These are phyloP conservation scores for Pseudolycoriella hygida DNA, from an alignment of 2,888 invertebrate genomes.

Conservation along the genomic window DNA sequence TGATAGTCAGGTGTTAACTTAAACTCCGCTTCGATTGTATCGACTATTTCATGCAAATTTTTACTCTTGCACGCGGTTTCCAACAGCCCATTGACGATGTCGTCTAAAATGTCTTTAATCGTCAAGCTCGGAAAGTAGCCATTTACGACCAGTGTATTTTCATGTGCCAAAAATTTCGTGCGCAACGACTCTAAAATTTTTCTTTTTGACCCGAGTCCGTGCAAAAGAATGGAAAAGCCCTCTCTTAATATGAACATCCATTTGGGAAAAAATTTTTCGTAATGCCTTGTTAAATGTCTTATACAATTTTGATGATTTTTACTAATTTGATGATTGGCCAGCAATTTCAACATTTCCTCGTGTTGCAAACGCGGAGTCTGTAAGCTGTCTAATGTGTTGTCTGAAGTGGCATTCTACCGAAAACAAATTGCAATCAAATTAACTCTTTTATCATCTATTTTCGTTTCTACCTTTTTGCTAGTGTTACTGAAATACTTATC, in stretches of 20 bases:
- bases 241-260: conserved; percentile 62
- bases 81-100: conserved; percentile 50
- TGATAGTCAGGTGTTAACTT: conserved; percentile 34
- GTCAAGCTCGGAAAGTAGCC: conserved; percentile 86
- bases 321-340: conserved; percentile 33
- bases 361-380: conserved; percentile 54
- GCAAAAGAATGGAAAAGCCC: conserved; percentile 69
- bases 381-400: conserved; percentile 58
- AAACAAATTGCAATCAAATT: background rate
- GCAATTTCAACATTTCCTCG: conserved; percentile 39
- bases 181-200: conserved; percentile 61
- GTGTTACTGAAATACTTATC: conserved; percentile 52
- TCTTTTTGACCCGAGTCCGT: conserved; percentile 83
- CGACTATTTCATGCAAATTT: conserved; percentile 47
- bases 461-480: conserved; percentile 31
- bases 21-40: conserved; percentile 44
- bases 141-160: conserved; percentile 66
- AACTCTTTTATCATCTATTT: no score
- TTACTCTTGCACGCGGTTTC: conserved; percentile 38
- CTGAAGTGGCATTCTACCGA: conserved; percentile 45
- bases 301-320: conserved; percentile 40
- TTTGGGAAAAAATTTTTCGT: conserved; percentile 41
- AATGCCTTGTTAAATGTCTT: conserved; percentile 34
- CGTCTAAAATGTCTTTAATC: conserved; percentile 62
- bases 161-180: conserved; percentile 34